Percentiles rank a stretch among this genome's conserved stretches.
These are phyloP conservation scores for Geophilus truncorum DNA, from an alignment of 2,888 invertebrate genomes.

Conservation along the genomic window DNA sequence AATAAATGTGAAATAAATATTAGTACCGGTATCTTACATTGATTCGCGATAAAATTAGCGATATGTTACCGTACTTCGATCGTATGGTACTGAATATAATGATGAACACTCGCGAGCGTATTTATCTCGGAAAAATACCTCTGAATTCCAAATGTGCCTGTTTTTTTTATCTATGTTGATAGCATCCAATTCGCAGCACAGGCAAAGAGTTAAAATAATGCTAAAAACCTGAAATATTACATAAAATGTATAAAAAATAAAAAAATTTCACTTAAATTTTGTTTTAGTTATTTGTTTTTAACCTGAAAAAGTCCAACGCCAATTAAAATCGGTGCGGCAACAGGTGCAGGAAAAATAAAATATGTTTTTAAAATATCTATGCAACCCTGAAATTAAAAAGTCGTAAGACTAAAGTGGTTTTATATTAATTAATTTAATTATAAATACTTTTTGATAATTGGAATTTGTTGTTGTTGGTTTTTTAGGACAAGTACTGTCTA, in stretches of 20 bases:
- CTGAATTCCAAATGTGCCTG: conserved; percentile 8
- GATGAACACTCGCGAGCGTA: background rate
- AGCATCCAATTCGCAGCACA: conserved; percentile 30
- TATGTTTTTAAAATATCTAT: conserved; percentile 28
- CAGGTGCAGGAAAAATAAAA: conserved; percentile 32
- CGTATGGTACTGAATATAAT: background rate
- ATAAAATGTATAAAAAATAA: background rate
- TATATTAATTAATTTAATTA: background rate
- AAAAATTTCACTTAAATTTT: background rate
- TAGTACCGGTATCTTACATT: background rate
- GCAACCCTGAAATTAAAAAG: conserved; percentile 22
- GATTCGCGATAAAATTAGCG: background rate
- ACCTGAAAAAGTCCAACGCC: conserved; percentile 27
- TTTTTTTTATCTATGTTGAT: background rate
- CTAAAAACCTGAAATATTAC: background rate
- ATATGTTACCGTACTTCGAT: background rate
- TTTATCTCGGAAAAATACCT: conserved; percentile 28
- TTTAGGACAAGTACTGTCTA: background rate
- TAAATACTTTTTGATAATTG: conserved; percentile 11
- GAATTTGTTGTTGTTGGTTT: conserved; percentile 10
- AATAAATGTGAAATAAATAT: background rate
- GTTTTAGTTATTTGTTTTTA: background rate
- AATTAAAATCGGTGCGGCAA: conserved; percentile 30
- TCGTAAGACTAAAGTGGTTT: background rate
- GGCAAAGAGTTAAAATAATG: conserved; percentile 25